Conservation (phyloP, 2,797 vertebrate genomes). For the Saxicola maurus region DNA sequence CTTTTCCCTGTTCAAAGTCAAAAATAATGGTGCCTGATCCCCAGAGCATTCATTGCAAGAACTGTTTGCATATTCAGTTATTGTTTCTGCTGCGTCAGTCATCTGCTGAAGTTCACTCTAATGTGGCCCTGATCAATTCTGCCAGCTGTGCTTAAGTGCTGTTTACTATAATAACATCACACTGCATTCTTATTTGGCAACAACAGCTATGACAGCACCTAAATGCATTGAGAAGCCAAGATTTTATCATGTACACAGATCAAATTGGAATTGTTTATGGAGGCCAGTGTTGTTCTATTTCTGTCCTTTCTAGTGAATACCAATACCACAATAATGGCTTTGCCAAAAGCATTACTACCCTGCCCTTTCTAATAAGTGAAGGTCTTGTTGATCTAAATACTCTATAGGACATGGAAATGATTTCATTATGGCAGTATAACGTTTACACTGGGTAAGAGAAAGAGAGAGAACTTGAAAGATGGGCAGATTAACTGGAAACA, state of each 20-base stretch:
- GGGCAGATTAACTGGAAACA: constrained; percentile 8
- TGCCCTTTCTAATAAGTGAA: constrained; percentile 70
- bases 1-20: constrained; percentile 82
- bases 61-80: constrained; percentile 94
- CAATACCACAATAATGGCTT: constrained; percentile 64
- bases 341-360: constrained; percentile 66
- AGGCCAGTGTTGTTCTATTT: constrained; percentile 72
- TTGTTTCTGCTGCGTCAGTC: constrained; percentile 93
- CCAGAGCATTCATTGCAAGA: constrained; percentile 82
- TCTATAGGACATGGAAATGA: constrained; percentile 59
- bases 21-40: constrained; percentile 87
- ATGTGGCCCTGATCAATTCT: constrained; percentile 89
- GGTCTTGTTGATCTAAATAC: constrained; percentile 69
- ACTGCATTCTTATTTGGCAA: constrained; percentile 79
- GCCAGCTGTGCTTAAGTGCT: constrained; percentile 92
- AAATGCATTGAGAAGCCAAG: constrained; percentile 77
- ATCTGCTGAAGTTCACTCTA: constrained; percentile 86
- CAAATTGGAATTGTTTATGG: constrained; percentile 74
- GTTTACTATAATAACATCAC: constrained; percentile 91
- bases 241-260: constrained; percentile 74
- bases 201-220: constrained; percentile 84
- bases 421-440: constrained; percentile 43
- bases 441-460: constrained; percentile 14
- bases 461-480: not conserved
- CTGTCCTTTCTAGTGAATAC: constrained; percentile 74